phyloP scores from a whole-genome alignment of 2,888 invertebrate species.

The Drosophila prostipennis region DNA sequence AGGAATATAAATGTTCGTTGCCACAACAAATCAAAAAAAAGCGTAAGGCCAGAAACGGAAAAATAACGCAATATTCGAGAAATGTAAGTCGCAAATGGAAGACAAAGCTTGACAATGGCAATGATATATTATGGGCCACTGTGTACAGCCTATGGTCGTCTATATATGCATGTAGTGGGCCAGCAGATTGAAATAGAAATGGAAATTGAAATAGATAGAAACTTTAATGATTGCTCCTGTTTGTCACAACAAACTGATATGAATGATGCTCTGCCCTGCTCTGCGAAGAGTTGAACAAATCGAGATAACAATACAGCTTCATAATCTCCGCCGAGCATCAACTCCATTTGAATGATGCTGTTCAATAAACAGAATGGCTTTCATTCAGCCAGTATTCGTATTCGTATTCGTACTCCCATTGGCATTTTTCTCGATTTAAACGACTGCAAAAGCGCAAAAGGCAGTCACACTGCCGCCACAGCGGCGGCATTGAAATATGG shows the following conservation, averaged over 20 bases:
- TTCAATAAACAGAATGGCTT: slow-evolving; percentile 75
- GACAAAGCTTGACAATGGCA: slow-evolving; percentile 57
- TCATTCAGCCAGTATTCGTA: slow-evolving; percentile 49
- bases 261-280: slow-evolving; percentile 46
- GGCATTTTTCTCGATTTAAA: slow-evolving; percentile 51
- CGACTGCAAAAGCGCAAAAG: slow-evolving; percentile 5
- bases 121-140: slow-evolving; percentile 63
- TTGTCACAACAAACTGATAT: slow-evolving; percentile 42
- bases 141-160: neutral
- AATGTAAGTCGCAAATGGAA: slow-evolving; percentile 47
- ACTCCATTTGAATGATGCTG: slow-evolving; percentile 68
- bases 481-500: slow-evolving; percentile 70
- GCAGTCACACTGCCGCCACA: slow-evolving; percentile 43
- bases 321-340: slow-evolving; percentile 58
- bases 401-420: slow-evolving; percentile 5
- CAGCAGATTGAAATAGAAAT: slow-evolving; percentile 23
- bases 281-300: slow-evolving; percentile 40
- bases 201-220: slow-evolving; percentile 68
- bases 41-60: slow-evolving; percentile 49
- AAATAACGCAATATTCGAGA: slow-evolving; percentile 50
- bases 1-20: slow-evolving; percentile 72
- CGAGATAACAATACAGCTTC: slow-evolving; percentile 63
- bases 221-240: slow-evolving; percentile 47
- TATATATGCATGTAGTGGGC: neutral
- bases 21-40: slow-evolving; percentile 63